Percentiles rank a stretch among this genome's conserved stretches.
Evolutionary conservation across 2,888 invertebrate species (phyloP).

Genomic region (Acholoe squamosa): DNA sequence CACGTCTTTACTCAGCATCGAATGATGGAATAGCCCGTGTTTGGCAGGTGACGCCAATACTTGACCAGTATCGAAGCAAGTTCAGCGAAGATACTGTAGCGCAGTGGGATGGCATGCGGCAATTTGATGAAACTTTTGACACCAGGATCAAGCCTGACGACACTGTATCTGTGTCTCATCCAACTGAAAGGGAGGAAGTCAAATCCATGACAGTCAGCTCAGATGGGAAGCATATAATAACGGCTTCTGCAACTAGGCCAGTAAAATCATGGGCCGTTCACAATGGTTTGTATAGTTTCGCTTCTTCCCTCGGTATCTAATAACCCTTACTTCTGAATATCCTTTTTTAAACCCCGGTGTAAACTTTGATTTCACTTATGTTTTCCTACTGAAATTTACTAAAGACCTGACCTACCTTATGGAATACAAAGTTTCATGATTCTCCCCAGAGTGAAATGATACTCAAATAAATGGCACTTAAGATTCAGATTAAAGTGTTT

Average conservation of each 20-base stretch:
- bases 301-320: too few species aligned
- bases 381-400: too few species aligned
- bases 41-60: conserved; percentile 62
- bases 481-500: too few species aligned
- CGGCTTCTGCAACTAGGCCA: conserved; percentile 53
- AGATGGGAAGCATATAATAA: conserved; percentile 64
- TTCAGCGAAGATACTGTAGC: neutral
- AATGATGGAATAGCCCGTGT: conserved; percentile 63
- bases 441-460: too few species aligned
- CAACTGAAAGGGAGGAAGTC: conserved; percentile 34
- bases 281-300: conserved; percentile 63
- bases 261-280: conserved; percentile 66
- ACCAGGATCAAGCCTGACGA: neutral
- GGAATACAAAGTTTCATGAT: too few species aligned
- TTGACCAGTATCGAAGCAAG: neutral
- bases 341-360: too few species aligned
- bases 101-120: conserved; percentile 53
- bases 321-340: too few species aligned
- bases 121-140: conserved; percentile 48
- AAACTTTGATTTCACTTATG: too few species aligned
- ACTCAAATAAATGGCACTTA: too few species aligned
- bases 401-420: too few species aligned
- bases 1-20: conserved; percentile 60
- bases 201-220: neutral
- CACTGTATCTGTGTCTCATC: neutral